phyloP scores from a whole-genome alignment of 2,113 vertebrate species.

The Pomatostomus ruficeps region DNA sequence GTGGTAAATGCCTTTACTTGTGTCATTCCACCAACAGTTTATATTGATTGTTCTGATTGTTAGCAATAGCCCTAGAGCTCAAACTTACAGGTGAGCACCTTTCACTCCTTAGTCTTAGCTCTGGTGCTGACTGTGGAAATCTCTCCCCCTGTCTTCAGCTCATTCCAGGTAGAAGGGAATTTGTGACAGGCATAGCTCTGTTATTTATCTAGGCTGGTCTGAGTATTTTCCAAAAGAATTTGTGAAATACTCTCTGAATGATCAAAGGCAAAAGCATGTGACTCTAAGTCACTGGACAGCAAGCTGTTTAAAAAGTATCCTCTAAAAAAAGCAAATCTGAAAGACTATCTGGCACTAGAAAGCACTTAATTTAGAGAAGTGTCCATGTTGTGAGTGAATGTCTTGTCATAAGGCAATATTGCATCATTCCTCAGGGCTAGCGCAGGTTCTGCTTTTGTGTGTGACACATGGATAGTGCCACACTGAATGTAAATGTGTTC shows the following conservation, averaged over 20 bases:
- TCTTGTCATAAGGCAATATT: neutral
- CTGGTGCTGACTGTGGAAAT: constrained; percentile 5
- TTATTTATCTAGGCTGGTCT: neutral
- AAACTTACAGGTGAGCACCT: neutral
- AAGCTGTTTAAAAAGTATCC: neutral
- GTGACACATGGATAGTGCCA: neutral
- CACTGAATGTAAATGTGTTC: neutral
- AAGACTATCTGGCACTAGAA: neutral
- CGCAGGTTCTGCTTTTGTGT: neutral
- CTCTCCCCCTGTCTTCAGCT: constrained; percentile 27
- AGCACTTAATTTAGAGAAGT: constrained; percentile 15
- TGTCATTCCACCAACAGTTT: neutral
- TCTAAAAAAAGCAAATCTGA: neutral
- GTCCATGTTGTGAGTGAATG: neutral
- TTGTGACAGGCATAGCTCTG: neutral
- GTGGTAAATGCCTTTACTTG: neutral
- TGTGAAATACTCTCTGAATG: neutral
- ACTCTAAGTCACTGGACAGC: neutral
- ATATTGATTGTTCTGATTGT: neutral
- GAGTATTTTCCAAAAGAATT: constrained; percentile 9
- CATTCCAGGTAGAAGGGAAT: neutral
- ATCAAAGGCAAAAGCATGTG: neutral
- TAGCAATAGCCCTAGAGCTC: neutral
- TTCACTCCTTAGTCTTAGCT: neutral
- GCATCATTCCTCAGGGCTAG: neutral